Base-by-base conservation (phyloP, 1,140 invertebrate genomes). In the Pachyrhynchus sulphureomaculatus region DNA sequence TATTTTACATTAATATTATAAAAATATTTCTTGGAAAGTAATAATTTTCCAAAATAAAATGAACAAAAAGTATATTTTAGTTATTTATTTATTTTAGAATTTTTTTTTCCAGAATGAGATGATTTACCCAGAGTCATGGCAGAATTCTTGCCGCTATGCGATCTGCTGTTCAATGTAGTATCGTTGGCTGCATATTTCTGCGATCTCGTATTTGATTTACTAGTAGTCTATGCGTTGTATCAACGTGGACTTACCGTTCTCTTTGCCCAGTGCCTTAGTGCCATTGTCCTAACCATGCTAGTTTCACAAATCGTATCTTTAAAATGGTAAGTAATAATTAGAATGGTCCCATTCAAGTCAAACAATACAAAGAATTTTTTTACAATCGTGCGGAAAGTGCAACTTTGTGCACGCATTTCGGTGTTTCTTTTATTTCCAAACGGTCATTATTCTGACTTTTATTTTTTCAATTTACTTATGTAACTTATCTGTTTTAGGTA, bases 121-220 rank as follows among this genome's bases (percentile, higher is more conserved):
- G 67, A 65, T 53, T 51, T 32, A 61, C 34, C 21, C n/a, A 47
- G 52, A 71, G 71, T 62, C 59, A 84, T 84, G 83, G 81, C 82
- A 72, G 88, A 93, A 81, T 92, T 93, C 75, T 80, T 93, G 74
- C 90, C 90, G 58, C 81, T 94, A 64, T 94, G 91, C 80, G 91
- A 94, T 80, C 87, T 93, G 33, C 80, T 94, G 5, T 95, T 95
- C 80, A 94, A 94, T 76, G 89, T 95, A 74, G 92, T 94, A 61
- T 93, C 91, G 9, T 78, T 95, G 44, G 89, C 89, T n/a, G 90
- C 88, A 2, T 93, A 94, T 75, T 95, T 95, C 77, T 94, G 91
- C 79, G 91, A 93, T 81, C 85, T 93, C 37, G 90, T 93, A 2
- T 95, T 95, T 72, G 91, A 94, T 76, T 81, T 93, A 26, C 85